Percentiles rank a stretch among this genome's conserved stretches.
Evolutionary conservation across 2,797 vertebrate species (phyloP).

Genomic region (Protosalanx chinensis): DNA sequence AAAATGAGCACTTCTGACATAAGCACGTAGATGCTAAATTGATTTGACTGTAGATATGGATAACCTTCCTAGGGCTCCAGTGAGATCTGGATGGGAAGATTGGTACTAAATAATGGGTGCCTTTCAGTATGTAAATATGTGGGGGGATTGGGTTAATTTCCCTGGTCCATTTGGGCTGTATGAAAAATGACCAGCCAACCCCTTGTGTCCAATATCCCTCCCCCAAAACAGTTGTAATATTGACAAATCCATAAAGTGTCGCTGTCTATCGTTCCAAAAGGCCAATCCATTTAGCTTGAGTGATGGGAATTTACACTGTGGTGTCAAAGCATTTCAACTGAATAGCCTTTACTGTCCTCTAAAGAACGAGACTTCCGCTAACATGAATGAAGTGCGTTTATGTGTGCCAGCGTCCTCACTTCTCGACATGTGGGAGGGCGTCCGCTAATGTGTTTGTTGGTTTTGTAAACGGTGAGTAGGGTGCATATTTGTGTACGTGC

Average conservation of each 20-base stretch:
- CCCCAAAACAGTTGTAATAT: constrained; percentile 22
- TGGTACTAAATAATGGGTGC: not conserved
- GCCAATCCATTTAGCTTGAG: constrained; percentile 25
- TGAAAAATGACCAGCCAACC: constrained; percentile 1
- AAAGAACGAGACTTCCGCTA: not conserved
- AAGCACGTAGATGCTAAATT: not conserved
- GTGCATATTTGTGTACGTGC: not conserved
- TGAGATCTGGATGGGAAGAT: not conserved
- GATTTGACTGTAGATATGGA: not conserved
- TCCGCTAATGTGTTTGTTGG: not conserved
- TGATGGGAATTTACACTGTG: constrained; percentile 1
- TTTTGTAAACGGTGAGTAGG: not conserved
- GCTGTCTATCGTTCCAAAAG: constrained; percentile 22
- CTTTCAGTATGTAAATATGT: not conserved
- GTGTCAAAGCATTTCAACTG: not conserved
- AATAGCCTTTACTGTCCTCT: not conserved
- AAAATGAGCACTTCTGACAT: not conserved
- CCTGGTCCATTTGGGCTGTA: not conserved
- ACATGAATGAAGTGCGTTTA: not conserved
- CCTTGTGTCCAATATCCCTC: constrained; percentile 17
- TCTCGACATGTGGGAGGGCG: not conserved
- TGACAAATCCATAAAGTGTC: constrained; percentile 31
- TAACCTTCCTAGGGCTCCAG: too few relatives aligned
- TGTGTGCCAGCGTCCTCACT: not conserved
- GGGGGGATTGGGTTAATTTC: not conserved